Evolutionary conservation across 2,113 vertebrate species (phyloP), one percentile per base, ranked within the genome.

Genomic region (Eclectus roratus): DNA sequence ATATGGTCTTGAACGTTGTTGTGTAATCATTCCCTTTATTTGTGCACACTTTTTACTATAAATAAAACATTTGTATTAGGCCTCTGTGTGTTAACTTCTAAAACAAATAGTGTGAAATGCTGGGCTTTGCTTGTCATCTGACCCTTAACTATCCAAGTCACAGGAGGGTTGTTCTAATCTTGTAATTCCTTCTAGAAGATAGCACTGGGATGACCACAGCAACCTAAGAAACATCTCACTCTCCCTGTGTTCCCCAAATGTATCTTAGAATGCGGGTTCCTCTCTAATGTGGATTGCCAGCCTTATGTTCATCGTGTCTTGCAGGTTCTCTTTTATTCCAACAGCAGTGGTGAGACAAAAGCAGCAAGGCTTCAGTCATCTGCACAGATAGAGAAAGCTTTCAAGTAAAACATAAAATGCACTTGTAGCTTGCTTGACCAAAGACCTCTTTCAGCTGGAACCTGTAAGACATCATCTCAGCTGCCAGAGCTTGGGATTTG

Each of bases 51-150:
- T 98, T 97, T 97, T 90, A 97, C 89, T 97, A 97, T 90, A 97
- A 98, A 98, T 98, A 98, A 98, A 98, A 97, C 92, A 94, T 97
- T 97, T 97, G 74, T 78, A 96, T 91, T 95, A 89, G 88, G 79
- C 55, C 47, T 95, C 69, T 69, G 77, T 96, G 68, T 91, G 85
- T 94, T 83, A 83, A 77, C 33, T 25, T 82, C 6, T 61, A 44
- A 55, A 76, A 44, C 37, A 74, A 89, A 63, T 46, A 20, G 39
- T 71, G 43, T 4, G 4, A 80, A 71, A 68, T 39, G 28, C 69
- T 68, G 60, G 13, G 39, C 11, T 85, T 72, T 77, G n/a, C 60
- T 46, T 84, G 56, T 69, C 0, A 0, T 21, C 44, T 74, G 77
- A 70, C 77, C 25, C 25, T 73, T 43, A 80, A 53, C 23, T 46